phyloP scores from a whole-genome alignment of 2,113 vertebrate species.

The Desmodus rotundus region DNA sequence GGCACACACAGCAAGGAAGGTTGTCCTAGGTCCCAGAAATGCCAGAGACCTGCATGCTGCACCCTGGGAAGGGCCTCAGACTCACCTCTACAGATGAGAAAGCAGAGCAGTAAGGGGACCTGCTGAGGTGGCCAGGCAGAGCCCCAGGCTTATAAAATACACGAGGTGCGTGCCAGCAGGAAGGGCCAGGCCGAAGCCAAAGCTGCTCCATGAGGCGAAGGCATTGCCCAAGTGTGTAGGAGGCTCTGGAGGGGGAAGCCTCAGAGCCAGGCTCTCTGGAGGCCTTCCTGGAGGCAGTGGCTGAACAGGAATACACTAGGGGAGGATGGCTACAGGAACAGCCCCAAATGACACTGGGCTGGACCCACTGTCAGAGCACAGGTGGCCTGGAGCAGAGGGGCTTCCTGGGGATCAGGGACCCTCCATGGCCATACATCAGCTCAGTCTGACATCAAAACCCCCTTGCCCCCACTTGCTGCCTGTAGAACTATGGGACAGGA shows the following conservation, averaged over 20 bases:
- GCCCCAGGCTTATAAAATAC: neutral
- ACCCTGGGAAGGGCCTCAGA: neutral
- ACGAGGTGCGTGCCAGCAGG: neutral
- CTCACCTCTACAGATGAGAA: neutral
- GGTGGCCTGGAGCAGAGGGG: neutral
- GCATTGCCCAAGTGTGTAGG: neutral
- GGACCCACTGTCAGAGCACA: neutral
- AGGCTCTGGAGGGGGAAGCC: neutral
- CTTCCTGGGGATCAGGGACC: neutral
- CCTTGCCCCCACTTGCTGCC: accelerated
- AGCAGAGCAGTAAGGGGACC: neutral
- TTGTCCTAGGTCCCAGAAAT: neutral
- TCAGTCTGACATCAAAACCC: neutral
- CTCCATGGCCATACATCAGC: neutral
- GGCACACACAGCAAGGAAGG: too few species aligned
- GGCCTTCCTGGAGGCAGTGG: neutral
- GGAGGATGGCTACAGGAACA: too few species aligned
- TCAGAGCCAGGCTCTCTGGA: neutral
- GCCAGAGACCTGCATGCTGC: neutral
- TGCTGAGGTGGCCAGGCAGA: too few species aligned
- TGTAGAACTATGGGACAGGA: neutral
- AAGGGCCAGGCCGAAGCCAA: neutral
- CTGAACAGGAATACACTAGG: neutral
- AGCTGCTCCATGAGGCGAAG: neutral
- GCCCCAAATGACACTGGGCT: neutral